A percentile compares a stretch with the other conserved stretches of the same genome.
These are phyloP conservation scores for Drosophila atripex DNA, from an alignment of 2,888 invertebrate genomes.

Conservation along the genomic window DNA sequence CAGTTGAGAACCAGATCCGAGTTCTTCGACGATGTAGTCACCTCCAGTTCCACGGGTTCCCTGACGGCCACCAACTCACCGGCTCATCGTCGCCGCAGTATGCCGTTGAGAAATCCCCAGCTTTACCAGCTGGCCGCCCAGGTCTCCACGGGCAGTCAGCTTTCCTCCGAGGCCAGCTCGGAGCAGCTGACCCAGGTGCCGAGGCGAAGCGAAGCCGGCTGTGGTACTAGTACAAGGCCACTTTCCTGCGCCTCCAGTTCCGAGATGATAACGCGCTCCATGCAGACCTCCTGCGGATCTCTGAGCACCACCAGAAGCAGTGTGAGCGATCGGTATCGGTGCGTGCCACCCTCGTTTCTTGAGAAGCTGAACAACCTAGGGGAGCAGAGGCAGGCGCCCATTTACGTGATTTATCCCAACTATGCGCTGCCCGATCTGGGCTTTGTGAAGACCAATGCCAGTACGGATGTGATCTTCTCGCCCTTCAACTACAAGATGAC, in stretches of 20 bases:
- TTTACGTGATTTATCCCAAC: conserved; percentile 95
- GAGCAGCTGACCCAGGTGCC: conserved; percentile 81
- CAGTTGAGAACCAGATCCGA: conserved; percentile 60
- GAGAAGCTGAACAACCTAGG: conserved; percentile 87
- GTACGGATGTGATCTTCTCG: conserved; percentile 88
- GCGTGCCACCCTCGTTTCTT: conserved; percentile 89
- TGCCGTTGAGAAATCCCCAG: conserved; percentile 83
- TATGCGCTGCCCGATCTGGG: conserved; percentile 95
- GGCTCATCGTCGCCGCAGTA: conserved; percentile 80
- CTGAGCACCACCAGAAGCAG: conserved; percentile 79
- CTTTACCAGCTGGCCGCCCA: conserved; percentile 80
- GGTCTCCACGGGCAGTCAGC: conserved; percentile 80
- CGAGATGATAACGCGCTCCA: conserved; percentile 88
- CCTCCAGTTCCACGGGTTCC: conserved; percentile 79
- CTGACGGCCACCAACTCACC: conserved; percentile 80
- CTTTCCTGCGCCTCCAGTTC: conserved; percentile 80
- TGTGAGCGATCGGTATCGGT: conserved; percentile 85
- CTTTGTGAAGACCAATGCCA: conserved; percentile 87
- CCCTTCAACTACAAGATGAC: conserved; percentile 86
- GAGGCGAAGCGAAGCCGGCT: conserved; percentile 30
- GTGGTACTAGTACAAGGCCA: conserved; percentile 50
- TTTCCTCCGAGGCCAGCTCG: conserved; percentile 83
- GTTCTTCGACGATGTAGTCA: conserved; percentile 77
- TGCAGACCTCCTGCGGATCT: conserved; percentile 87
- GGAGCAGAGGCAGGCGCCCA: conserved; percentile 88